Evolutionary conservation across 2,888 invertebrate species (phyloP).

Genomic region (Achlya flavicornis): DNA sequence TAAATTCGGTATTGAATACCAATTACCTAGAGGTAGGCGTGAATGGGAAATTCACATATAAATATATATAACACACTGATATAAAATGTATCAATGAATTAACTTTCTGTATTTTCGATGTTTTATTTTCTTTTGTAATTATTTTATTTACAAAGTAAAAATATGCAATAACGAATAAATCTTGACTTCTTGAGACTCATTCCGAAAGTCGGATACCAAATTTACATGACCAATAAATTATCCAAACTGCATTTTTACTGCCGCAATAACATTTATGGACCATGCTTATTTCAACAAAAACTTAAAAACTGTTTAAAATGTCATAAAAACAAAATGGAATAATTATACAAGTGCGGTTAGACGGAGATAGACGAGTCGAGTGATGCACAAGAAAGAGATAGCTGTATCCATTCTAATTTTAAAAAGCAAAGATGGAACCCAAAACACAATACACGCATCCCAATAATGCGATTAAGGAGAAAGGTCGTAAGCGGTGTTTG

Average conservation of each 20-base stretch:
- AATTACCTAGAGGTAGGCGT: conserved; percentile 22
- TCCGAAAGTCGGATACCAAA: conserved; percentile 61
- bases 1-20: conserved; percentile 35
- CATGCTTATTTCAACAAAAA: conserved; percentile 78
- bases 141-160: conserved; percentile 47
- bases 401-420: conserved; percentile 74
- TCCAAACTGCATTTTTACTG: conserved; percentile 76
- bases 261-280: conserved; percentile 76
- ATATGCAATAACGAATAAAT: conserved; percentile 58
- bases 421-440: conserved; percentile 84
- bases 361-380: conserved; percentile 40
- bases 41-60: conserved; percentile 25
- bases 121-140: conserved; percentile 12
- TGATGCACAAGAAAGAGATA: conserved; percentile 59
- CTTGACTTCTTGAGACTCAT: conserved; percentile 46
- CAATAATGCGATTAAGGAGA: conserved; percentile 63
- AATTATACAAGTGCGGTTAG: conserved; percentile 75
- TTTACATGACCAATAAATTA: conserved; percentile 78
- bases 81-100: conserved; percentile 18
- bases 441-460: conserved; percentile 78
- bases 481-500: conserved; percentile 64
- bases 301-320: conserved; percentile 78
- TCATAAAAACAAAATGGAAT: conserved; percentile 77
- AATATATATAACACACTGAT: conserved; percentile 18
- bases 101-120: conserved; percentile 9